A percentile compares a stretch with the other conserved stretches of the same genome.
Evolutionary conservation across 2,797 vertebrate genomes (phyloP).

Genomic region (Trematomus bernacchii): DNA sequence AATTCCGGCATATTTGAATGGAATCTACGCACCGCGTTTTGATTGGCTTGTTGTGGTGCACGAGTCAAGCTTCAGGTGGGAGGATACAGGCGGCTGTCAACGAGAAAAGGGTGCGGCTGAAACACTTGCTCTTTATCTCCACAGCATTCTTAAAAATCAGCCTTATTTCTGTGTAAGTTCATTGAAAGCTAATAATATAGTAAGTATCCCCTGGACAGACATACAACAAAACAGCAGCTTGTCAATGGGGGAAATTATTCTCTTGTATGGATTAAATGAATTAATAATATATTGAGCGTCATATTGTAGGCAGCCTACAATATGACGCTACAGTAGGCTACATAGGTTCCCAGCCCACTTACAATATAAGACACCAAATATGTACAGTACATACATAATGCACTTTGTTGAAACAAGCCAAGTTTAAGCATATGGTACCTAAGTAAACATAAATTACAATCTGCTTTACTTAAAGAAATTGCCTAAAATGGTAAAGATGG

Average conservation of each 20-base stretch:
- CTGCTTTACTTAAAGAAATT: not conserved
- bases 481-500: not conserved
- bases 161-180: not conserved
- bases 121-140: not conserved
- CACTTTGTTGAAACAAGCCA: not conserved
- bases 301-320: no score
- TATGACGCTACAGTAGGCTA: no score
- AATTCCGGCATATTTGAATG: constrained; percentile 41
- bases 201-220: not conserved
- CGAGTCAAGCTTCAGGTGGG: constrained; percentile 27
- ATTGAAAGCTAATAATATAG: not conserved
- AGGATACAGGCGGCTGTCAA: constrained; percentile 34
- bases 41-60: constrained; percentile 58
- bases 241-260: rapidly evolving
- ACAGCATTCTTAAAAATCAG: constrained; percentile 4
- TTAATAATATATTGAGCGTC: not conserved
- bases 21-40: constrained; percentile 45
- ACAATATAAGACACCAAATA: not conserved
- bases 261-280: not conserved
- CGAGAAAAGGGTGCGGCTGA: constrained; percentile 39
- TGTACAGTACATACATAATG: not conserved
- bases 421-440: not conserved
- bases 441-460: not conserved
- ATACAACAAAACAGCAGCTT: not conserved
- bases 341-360: not conserved